Percentiles rank a stretch among this genome's conserved stretches.
phyloP scores from a whole-genome alignment of 2,113 vertebrate species.

The Ameiurus melas region DNA sequence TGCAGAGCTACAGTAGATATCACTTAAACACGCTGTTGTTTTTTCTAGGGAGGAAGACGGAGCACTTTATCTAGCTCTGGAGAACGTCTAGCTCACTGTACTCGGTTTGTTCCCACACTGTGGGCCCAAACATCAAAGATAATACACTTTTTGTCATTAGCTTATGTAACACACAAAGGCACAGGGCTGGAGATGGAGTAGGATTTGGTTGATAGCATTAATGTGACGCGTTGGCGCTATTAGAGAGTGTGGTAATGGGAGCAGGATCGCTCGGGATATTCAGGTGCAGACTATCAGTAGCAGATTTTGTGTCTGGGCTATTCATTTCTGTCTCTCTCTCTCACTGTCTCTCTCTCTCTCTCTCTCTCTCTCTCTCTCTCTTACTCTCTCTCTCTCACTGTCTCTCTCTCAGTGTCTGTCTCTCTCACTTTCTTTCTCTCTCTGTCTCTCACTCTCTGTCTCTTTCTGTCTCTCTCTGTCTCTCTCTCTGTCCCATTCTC shows the following conservation, averaged over 20 bases:
- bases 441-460: too few relatives aligned
- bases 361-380: too few relatives aligned
- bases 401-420: too few relatives aligned
- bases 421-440: too few relatives aligned
- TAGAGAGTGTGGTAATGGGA: background rate
- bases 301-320: background rate
- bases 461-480: too few relatives aligned
- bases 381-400: too few relatives aligned
- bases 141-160: background rate
- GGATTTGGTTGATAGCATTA: background rate
- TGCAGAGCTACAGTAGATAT: slow-evolving; percentile 64
- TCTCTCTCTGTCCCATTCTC: too few relatives aligned
- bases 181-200: background rate
- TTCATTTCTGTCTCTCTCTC: background rate
- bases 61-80: slow-evolving; percentile 65
- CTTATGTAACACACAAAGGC: background rate
- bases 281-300: background rate
- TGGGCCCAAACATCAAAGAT: slow-evolving; percentile 34
- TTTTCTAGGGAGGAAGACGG: slow-evolving; percentile 66
- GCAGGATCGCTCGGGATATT: background rate
- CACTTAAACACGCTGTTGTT: slow-evolving; percentile 68
- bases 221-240: background rate
- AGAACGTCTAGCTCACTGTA: slow-evolving; percentile 67
- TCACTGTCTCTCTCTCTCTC: too few relatives aligned
- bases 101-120: slow-evolving; percentile 62